phyloP scores from a whole-genome alignment of 92 coral and sea anemone genomes.

The Heliopora coerulea region DNA sequence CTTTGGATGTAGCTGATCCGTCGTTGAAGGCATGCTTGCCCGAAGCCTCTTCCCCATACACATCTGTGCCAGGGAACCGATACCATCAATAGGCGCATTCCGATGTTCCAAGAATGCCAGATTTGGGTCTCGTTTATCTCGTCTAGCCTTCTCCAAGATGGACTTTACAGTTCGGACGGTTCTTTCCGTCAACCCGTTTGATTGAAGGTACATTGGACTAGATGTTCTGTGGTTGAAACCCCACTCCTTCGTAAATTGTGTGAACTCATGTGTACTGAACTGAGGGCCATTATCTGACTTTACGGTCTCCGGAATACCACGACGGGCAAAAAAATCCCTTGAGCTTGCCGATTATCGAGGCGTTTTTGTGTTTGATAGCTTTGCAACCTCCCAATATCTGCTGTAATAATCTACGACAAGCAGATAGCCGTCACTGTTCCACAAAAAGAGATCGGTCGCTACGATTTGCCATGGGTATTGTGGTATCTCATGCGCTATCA shows the following conservation, averaged over 20 bases:
- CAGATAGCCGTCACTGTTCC: slow-evolving; percentile 50
- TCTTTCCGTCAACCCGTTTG: slow-evolving; percentile 56
- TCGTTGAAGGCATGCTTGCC: neutral
- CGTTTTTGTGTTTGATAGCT: slow-evolving; percentile 45
- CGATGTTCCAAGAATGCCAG: slow-evolving; percentile 33
- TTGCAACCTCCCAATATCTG: slow-evolving; percentile 30
- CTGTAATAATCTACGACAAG: slow-evolving; percentile 48
- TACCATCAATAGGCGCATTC: slow-evolving; percentile 45
- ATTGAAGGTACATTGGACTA: slow-evolving; percentile 63
- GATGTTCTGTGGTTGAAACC: no score
- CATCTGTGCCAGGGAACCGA: slow-evolving; percentile 50
- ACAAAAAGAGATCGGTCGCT: slow-evolving; percentile 51
- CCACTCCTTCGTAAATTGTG: slow-evolving; percentile 17
- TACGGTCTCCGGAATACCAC: slow-evolving; percentile 53
- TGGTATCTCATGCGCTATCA: slow-evolving; percentile 46
- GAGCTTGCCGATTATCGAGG: slow-evolving; percentile 37
- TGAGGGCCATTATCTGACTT: slow-evolving; percentile 51
- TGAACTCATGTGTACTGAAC: slow-evolving; percentile 4
- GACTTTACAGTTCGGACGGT: slow-evolving; percentile 55
- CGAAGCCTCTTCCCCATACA: slow-evolving; percentile 31
- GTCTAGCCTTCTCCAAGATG: slow-evolving; percentile 35
- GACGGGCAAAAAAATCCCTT: slow-evolving; percentile 55
- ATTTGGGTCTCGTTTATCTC: slow-evolving; percentile 39
- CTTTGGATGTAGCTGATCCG: slow-evolving; percentile 18
- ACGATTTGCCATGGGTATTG: slow-evolving; percentile 56